Evolutionary conservation across 2,797 vertebrate genomes (phyloP).

Genomic region (Toxotes lorentzi): DNA sequence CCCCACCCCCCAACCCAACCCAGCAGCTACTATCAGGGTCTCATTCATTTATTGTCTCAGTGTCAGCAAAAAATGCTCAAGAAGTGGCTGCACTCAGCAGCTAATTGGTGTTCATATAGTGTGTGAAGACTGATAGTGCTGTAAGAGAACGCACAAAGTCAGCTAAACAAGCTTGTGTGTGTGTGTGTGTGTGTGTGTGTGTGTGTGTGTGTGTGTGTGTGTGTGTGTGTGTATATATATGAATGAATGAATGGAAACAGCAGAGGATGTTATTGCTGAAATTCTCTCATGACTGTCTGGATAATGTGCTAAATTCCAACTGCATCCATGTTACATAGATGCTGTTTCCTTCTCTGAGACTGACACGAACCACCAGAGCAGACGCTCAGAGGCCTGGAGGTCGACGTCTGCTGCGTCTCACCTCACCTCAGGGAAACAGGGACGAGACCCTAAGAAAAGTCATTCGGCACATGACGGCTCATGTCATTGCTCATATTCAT

Average conservation of each 20-base stretch:
- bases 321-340: too few relatives aligned
- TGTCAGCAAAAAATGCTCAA: background rate
- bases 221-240: too few relatives aligned
- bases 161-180: constrained; percentile 10
- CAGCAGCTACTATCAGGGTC: background rate
- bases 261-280: background rate
- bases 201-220: too few relatives aligned
- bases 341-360: too few relatives aligned
- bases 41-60: background rate
- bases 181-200: too few relatives aligned
- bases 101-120: background rate
- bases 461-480: background rate
- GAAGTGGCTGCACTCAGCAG: background rate
- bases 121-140: constrained; percentile 16
- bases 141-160: background rate
- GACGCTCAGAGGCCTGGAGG: too few relatives aligned
- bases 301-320: background rate
- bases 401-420: too few relatives aligned
- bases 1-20: too few relatives aligned
- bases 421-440: too few relatives aligned
- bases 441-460: too few relatives aligned
- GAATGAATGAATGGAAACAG: constrained; percentile 3
- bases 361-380: too few relatives aligned
- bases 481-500: background rate
- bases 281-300: background rate